Conservation (phyloP, 1,140 invertebrate species). For the Gonioctena quinquepunctata region DNA sequence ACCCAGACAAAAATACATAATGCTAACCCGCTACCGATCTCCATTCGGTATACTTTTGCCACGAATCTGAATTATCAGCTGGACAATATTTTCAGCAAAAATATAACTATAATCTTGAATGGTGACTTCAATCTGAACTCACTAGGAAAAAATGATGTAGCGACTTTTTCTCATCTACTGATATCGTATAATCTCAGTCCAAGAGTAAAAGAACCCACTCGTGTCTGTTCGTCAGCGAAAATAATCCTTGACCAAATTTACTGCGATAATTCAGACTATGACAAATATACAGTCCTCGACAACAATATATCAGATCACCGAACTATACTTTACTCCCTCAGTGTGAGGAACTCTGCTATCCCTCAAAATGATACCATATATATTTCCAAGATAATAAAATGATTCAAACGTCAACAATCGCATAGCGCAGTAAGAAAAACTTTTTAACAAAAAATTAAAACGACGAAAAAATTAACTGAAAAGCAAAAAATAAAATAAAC, state of each 20-base stretch:
- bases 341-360: neutral
- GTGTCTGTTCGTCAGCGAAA: neutral
- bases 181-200: neutral
- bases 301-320: too few relatives aligned
- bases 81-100: neutral
- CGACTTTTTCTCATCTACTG: neutral
- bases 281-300: neutral
- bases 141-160: neutral
- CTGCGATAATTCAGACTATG: neutral
- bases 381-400: neutral
- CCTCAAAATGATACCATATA: neutral
- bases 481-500: too few relatives aligned
- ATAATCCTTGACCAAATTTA: slow-evolving; percentile 1
- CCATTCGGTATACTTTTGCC: neutral
- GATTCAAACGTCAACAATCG: neutral
- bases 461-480: too few relatives aligned
- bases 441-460: too few relatives aligned
- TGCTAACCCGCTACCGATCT: neutral
- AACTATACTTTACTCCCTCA: too few relatives aligned
- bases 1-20: neutral
- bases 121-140: slow-evolving; percentile 4
- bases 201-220: neutral
- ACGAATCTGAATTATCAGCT: neutral
- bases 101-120: neutral
- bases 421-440: too few relatives aligned